Evolutionary conservation across 2,113 vertebrate genomes (phyloP).

Genomic region (Petrocephalus zakoni): DNA sequence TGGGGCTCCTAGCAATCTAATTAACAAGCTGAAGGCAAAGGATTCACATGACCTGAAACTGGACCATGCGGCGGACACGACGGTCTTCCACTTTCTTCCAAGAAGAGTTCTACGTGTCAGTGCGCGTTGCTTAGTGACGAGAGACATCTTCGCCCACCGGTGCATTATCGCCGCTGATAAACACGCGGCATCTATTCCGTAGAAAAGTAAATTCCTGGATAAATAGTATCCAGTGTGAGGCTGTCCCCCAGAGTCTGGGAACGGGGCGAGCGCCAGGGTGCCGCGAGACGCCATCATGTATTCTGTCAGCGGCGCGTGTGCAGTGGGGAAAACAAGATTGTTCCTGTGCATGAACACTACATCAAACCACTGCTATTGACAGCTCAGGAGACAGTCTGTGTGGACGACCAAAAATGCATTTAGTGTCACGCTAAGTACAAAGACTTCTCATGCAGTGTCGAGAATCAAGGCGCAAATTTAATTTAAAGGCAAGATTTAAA

Average conservation of each 20-base stretch:
- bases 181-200: not conserved
- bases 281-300: not conserved
- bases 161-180: not conserved
- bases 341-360: conserved; percentile 9
- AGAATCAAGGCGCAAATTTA: not conserved
- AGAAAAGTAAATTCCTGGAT: not conserved
- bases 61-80: no score
- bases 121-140: not conserved
- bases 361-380: conserved; percentile 17
- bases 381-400: conserved; percentile 1
- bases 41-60: not conserved
- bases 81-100: not conserved
- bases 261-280: conserved; percentile 1
- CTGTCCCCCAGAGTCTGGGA: conserved; percentile 1
- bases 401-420: not conserved
- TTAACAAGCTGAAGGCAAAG: not conserved
- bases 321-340: conserved; percentile 15
- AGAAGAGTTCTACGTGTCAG: not conserved
- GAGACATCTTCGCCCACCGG: not conserved
- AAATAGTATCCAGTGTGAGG: not conserved
- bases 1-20: not conserved
- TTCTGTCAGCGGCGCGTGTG: not conserved
- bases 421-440: conserved; percentile 5
- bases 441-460: conserved; percentile 18
- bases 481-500: not conserved